A percentile compares a stretch with the other conserved stretches of the same genome.
Evolutionary conservation across 2,797 vertebrate genomes (phyloP).

Genomic region (Heliangelus exortis): DNA sequence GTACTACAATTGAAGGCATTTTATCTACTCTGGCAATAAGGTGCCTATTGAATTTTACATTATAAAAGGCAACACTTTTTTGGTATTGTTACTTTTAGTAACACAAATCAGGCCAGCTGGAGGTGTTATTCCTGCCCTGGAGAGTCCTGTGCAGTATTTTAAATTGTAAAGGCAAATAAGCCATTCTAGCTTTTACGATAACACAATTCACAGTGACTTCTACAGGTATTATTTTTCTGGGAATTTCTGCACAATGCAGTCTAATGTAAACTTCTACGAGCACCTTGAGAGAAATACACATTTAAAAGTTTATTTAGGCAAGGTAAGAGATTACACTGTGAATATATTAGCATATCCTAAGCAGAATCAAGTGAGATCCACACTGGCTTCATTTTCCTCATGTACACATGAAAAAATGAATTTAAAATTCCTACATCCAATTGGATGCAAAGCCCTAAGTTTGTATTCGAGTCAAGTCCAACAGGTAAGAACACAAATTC

Average conservation of each 20-base stretch:
- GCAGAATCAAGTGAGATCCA: background rate
- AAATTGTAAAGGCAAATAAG: constrained; percentile 46
- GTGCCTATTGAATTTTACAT: background rate
- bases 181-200: constrained; percentile 42
- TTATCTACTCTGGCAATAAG: background rate
- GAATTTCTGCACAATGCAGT: constrained; percentile 33
- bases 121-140: constrained; percentile 31
- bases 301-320: constrained; percentile 61
- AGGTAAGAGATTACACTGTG: constrained; percentile 1
- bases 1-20: background rate
- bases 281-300: constrained; percentile 50
- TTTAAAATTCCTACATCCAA: background rate
- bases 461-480: background rate
- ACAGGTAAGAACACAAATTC: background rate
- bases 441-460: background rate
- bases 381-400: background rate
- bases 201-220: constrained; percentile 54
- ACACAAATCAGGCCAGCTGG: constrained; percentile 22
- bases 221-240: constrained; percentile 45
- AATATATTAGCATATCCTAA: background rate
- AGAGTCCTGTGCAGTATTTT: constrained; percentile 23
- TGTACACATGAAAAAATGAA: rapidly evolving
- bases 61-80: background rate
- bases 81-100: background rate
- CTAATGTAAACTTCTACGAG: constrained; percentile 43